Percentiles rank a stretch among this genome's conserved stretches.
phyloP scores from a whole-genome alignment of 2,888 invertebrate species.

The Drosophila formosana region DNA sequence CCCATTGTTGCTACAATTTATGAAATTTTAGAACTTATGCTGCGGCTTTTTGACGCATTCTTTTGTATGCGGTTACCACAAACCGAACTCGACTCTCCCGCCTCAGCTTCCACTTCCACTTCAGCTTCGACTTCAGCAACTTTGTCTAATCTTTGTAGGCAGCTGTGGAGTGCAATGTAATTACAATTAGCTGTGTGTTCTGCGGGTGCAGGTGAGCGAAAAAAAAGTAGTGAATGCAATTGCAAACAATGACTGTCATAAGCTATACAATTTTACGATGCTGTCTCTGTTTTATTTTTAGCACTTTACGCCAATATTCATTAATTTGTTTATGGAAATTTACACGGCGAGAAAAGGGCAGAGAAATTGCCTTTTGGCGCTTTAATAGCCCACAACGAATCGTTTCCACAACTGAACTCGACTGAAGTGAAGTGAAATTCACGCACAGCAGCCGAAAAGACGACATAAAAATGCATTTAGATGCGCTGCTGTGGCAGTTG shows the following conservation, averaged over 20 bases:
- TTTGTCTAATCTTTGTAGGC: slow-evolving; percentile 58
- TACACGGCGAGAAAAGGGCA: slow-evolving; percentile 4
- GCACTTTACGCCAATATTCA: slow-evolving; percentile 46
- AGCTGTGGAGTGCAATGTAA: neutral
- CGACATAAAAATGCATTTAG: slow-evolving; percentile 70
- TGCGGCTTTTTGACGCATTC: slow-evolving; percentile 79
- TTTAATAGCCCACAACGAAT: slow-evolving; percentile 76
- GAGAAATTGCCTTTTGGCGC: slow-evolving; percentile 49
- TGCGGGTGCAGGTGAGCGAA: slow-evolving; percentile 29
- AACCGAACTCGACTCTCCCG: neutral
- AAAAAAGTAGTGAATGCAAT: slow-evolving; percentile 2
- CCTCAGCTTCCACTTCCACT: neutral
- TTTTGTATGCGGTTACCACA: slow-evolving; percentile 62
- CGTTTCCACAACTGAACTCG: slow-evolving; percentile 35
- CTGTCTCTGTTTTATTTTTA: slow-evolving; percentile 46
- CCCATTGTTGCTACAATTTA: slow-evolving; percentile 79
- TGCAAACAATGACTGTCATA: slow-evolving; percentile 52
- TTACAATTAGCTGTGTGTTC: slow-evolving; percentile 15
- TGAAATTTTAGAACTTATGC: slow-evolving; percentile 78
- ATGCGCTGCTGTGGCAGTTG: slow-evolving; percentile 57
- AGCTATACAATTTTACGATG: slow-evolving; percentile 52
- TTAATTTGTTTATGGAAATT: slow-evolving; percentile 55
- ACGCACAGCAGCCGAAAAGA: slow-evolving; percentile 66
- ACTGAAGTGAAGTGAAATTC: slow-evolving; percentile 36
- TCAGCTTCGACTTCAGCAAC: slow-evolving; percentile 20